Evolutionary conservation across 2,797 vertebrate genomes (phyloP), one percentile per base, ranked within the genome.

Genomic region (Okamejei kenojei): DNA sequence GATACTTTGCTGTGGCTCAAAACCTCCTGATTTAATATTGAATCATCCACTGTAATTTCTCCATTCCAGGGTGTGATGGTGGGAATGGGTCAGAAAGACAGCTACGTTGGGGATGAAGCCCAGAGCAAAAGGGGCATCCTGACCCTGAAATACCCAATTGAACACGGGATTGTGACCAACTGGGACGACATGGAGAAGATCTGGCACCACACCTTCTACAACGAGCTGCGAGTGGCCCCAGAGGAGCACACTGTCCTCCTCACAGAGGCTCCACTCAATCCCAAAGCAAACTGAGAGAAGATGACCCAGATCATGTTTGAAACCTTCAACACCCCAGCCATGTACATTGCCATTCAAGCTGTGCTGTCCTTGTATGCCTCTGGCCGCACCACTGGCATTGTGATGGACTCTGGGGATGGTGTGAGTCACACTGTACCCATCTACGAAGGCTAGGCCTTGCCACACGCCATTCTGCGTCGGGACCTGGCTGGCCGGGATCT

Each of bases 171-270:
- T 96, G 97, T 97, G 96, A 97, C 96, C 95, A 98, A 97, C 96
- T 97, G 97, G 97, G 97, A 97, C 68, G 96, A 97, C 94, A 97
- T 97, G 96, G 97, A 97, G 96, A 98, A 97, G 96, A 97, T 97
- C 96, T 98, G 97, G 97, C 96, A 97, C 78, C 97, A 97, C 95
- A 97, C 97, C 95, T 97, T 98, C 96, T 97, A 97, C 96, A 97
- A 97, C 7, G 97, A 98, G 96, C 96, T 97, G 94, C 96, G 97
- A 78, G 97, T 97, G 86, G 97, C 97, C 94, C 96, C 97, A 71
- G 97, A 97, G 96, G 97, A 97, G 96, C 97, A 97, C 96, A 97
- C 95, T 90, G 97, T 97, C 94, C 97, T 97, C 96, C 97, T 97
- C 94, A 96, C 96, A 81, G 97, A 97, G 95, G 97, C 96, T 93